A percentile compares a stretch with the other conserved stretches of the same genome.
Conservation (phyloP, 2,113 vertebrate species). For the Pseudorasbora parva region DNA sequence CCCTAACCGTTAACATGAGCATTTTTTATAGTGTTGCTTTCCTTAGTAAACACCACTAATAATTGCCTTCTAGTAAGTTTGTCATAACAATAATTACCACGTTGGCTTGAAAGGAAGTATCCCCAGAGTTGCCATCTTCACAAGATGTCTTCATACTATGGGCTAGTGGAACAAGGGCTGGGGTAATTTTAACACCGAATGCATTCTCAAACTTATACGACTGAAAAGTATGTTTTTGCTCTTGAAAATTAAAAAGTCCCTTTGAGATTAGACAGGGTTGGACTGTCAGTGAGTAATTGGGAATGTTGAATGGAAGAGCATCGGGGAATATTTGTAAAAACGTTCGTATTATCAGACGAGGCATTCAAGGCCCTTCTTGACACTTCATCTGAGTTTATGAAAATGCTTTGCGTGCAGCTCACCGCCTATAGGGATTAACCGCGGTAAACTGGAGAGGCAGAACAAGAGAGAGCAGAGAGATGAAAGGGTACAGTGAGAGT, state of each 20-base stretch:
- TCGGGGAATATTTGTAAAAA: constrained; percentile 47
- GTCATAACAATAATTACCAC: constrained; percentile 70
- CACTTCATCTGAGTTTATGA: constrained; percentile 51
- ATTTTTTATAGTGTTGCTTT: neutral
- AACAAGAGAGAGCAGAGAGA: constrained; percentile 25
- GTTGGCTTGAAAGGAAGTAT: constrained; percentile 44
- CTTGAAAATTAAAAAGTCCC: constrained; percentile 56
- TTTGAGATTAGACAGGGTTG: constrained; percentile 48
- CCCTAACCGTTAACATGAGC: neutral
- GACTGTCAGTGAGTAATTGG: constrained; percentile 61
- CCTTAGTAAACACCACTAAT: constrained; percentile 34
- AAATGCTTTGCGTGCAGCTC: neutral
- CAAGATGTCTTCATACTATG: constrained; percentile 39
- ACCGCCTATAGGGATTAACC: constrained; percentile 25
- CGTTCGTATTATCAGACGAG: constrained; percentile 61
- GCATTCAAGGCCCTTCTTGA: neutral
- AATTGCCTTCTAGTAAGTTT: constrained; percentile 64
- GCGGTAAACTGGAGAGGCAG: constrained; percentile 29
- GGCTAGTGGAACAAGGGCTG: constrained; percentile 51
- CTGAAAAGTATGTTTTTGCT: constrained; percentile 8
- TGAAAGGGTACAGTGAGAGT: constrained; percentile 38
- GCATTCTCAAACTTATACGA: neutral
- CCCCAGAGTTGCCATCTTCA: constrained; percentile 25
- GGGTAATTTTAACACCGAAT: constrained; percentile 26
- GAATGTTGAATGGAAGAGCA: constrained; percentile 25